Base-by-base conservation (phyloP, 2,113 vertebrate genomes). In the Isichthys henryi region DNA sequence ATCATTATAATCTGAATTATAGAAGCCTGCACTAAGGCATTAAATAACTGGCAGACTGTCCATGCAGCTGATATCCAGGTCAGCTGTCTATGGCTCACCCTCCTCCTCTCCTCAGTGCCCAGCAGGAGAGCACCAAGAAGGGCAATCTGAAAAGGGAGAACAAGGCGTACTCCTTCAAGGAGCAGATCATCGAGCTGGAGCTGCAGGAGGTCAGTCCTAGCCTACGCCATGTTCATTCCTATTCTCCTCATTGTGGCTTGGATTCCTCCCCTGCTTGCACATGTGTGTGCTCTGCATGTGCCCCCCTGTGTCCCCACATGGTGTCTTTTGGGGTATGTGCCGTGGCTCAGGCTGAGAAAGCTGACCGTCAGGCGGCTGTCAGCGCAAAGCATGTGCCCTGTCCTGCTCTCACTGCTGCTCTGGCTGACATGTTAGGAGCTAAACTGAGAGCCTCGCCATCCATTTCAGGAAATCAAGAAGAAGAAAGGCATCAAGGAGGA, bases 401-500 rank as follows among this genome's bases (percentile, higher is more conserved):
- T 0, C 27, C 27, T 39, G 70, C 11, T 77, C 27, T 15, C n/a
- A 9, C 23, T 27, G 7, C 58, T 27, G 7, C n/a, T 2, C 2
- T 66, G 58, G 7, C 23, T 27, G 23, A 66, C n/a, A 9, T n/a
- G 23, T 27, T 9, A 1, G 80, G 39, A 3, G 15, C 19, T 46
- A 2, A 45, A 46, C 35, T 10, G 23, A 45, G 46, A 50, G 0
- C 84, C 49, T 17, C 5, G 2, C 15, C 35, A 45, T 50, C 5
- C 77, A 15, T 89, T 91, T 17, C 90, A 99, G 98, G 98, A 99
- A 92, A 95, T 99, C 83, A 99, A 98, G 91, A 99, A 97, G 96
- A 99, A 99, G 93, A 99, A 98, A 87, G 98, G 98, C 70, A 97
- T 99, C 91, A 99, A 98, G 92, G 98, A 99, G 53, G 98, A 99